Conservation (phyloP, 2,113 vertebrate species). For the Agelaius phoeniceus region DNA sequence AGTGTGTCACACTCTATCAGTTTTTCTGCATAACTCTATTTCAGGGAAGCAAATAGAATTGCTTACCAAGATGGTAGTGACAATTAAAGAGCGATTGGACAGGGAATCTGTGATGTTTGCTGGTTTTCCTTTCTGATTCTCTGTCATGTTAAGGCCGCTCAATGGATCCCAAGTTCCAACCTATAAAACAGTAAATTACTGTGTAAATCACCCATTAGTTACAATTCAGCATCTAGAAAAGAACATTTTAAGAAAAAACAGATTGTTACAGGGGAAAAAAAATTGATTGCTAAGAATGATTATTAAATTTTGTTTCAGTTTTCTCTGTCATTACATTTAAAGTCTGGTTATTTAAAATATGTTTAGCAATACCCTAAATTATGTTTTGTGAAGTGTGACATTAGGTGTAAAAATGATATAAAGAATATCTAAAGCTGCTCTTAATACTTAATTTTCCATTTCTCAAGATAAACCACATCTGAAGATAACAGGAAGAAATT, state of each 20-base stretch:
- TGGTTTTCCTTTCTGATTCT: slow-evolving; percentile 93
- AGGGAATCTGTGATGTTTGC: slow-evolving; percentile 94
- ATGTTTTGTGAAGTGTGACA: slow-evolving; percentile 22
- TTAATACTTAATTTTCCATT: slow-evolving; percentile 58
- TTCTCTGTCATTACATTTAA: neutral
- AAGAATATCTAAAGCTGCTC: neutral
- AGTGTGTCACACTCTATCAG: neutral
- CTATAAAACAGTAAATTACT: slow-evolving; percentile 75
- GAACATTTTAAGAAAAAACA: neutral
- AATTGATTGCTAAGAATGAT: neutral
- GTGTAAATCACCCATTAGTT: slow-evolving; percentile 25
- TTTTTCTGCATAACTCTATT: neutral
- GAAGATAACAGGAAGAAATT: slow-evolving; percentile 35
- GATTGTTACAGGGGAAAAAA: neutral
- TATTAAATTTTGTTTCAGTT: slow-evolving; percentile 20
- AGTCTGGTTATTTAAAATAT: slow-evolving; percentile 41
- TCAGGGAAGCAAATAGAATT: slow-evolving; percentile 21
- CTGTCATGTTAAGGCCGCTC: slow-evolving; percentile 97
- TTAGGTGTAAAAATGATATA: slow-evolving; percentile 41
- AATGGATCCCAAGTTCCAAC: slow-evolving; percentile 96
- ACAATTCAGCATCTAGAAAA: neutral
- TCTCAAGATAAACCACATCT: slow-evolving; percentile 29
- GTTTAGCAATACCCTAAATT: slow-evolving; percentile 38
- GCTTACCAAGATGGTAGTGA: slow-evolving; percentile 96
- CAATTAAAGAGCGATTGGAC: slow-evolving; percentile 91